Base-by-base conservation (phyloP, 2,888 invertebrate genomes). In the Tribolium freemani region DNA sequence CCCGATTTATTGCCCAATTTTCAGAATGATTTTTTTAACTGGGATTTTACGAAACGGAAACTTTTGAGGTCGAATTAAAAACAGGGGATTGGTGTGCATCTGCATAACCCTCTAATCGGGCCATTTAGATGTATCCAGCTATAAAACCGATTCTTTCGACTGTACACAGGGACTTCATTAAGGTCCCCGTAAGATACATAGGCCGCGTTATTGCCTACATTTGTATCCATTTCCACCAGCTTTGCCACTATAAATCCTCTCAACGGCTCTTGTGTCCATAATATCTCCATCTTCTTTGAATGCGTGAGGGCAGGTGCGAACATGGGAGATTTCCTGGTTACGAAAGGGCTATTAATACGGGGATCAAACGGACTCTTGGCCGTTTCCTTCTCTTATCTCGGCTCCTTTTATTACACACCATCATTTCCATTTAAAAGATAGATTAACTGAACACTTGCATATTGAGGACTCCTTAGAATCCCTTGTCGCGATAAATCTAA, bases 81-180 rank as follows among this genome's bases (percentile, higher is more conserved):
- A 60, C 74, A 46, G 57, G 76, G 74, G 73, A 75, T 73, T 82
- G 84, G 83, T 83, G 82, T 82, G 79, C 83, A 86, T 85, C 84
- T 86, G 84, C 84, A 83, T 84, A 38, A 83, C 81, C 81, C 80
- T 79, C 79, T 84, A 84, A 84, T 84, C 84, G 84, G 82, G 79
- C 82, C 68, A 76, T 73, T 78, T 78, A 82, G 84, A 84, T 85
- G 85, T 84, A 85, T 85, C 79, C 78, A 81, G 80, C 84, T 80
- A 85, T 85, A 85, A 86, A 85, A 83, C 81, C 82, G 84, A 85
- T 85, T 84, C 84, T 83, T 84, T 82, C 78, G 82, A 80, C 81
- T 82, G 82, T 83, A 81, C 79, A 77, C 79, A 81, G 84, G 84
- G 83, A 85, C 84, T 86, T 86, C 85, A 86, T 85, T 86, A 86